Conservation (phyloP, 2,888 invertebrate genomes). For the Acanthosepion esculentum region DNA sequence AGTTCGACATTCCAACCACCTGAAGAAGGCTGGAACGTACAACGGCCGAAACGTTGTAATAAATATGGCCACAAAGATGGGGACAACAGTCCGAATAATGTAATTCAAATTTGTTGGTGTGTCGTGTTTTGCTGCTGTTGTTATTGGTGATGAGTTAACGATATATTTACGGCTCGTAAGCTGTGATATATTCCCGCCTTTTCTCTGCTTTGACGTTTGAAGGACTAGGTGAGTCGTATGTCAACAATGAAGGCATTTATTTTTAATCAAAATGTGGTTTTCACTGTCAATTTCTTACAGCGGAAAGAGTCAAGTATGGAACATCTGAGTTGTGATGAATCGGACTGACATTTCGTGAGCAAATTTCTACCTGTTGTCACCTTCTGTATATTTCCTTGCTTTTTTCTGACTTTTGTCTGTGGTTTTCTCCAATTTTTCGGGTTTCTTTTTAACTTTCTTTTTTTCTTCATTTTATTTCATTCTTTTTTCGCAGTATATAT, state of each 20-base stretch:
- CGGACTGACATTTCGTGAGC: background rate
- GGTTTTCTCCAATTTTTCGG: background rate
- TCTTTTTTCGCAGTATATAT: background rate
- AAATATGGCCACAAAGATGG: too few species aligned
- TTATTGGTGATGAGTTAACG: background rate
- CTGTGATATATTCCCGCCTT: background rate
- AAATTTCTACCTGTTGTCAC: background rate
- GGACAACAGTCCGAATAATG: too few species aligned
- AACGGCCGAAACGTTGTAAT: too few species aligned
- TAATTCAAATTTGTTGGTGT: too few species aligned
- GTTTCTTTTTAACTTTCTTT: too few species aligned
- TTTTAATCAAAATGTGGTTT: background rate
- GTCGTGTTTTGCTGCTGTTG: too few species aligned
- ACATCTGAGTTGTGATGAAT: background rate
- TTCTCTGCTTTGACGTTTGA: background rate
- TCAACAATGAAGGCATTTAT: background rate
- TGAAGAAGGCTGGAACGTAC: too few species aligned
- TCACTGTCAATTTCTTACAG: background rate
- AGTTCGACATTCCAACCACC: too few species aligned
- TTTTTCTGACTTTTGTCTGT: too few species aligned
- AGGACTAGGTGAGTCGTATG: background rate
- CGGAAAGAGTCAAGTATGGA: constrained; percentile 21
- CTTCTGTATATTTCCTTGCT: background rate
- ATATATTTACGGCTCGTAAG: background rate
- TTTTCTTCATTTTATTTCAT: background rate